Evolutionary conservation across 2,888 invertebrate genomes (phyloP).

Genomic region (Eledone cirrhosa): DNA sequence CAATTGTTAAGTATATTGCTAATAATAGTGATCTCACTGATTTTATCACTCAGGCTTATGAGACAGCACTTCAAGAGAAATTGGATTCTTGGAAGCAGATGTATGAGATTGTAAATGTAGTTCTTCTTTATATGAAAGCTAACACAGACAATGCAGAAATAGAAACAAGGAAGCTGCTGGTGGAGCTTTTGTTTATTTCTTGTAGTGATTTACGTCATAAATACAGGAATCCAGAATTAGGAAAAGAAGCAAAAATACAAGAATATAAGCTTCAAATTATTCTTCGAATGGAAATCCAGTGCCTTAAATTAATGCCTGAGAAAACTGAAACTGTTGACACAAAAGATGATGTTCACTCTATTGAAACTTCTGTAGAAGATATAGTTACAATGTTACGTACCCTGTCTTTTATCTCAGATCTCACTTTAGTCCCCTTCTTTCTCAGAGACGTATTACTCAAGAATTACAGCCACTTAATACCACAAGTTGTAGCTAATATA

Average conservation of each 20-base stretch:
- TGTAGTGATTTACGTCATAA: constrained; percentile 43
- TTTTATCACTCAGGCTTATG: constrained; percentile 48
- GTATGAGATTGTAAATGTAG: constrained; percentile 47
- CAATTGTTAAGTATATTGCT: not conserved
- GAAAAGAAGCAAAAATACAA: constrained; percentile 40
- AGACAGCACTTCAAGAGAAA: constrained; percentile 37
- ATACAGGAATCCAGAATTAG: constrained; percentile 35
- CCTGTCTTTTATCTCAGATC: constrained; percentile 49
- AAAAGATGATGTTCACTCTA: constrained; percentile 37
- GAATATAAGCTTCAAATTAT: constrained; percentile 55
- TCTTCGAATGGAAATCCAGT: constrained; percentile 50
- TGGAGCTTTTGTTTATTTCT: constrained; percentile 35
- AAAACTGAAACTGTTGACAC: constrained; percentile 38
- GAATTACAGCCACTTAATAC: constrained; percentile 50
- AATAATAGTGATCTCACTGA: constrained; percentile 42
- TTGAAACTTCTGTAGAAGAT: constrained; percentile 35
- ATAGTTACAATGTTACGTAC: constrained; percentile 51
- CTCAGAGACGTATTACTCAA: constrained; percentile 45
- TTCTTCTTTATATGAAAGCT: constrained; percentile 48
- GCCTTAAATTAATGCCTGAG: constrained; percentile 32
- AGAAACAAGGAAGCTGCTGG: not conserved
- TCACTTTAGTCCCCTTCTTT: constrained; percentile 46
- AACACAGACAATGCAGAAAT: constrained; percentile 39
- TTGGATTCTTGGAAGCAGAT: constrained; percentile 39
- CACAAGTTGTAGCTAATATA: constrained; percentile 49